Percentiles rank a stretch among this genome's conserved stretches.
Evolutionary conservation across 1,140 invertebrate species (phyloP).

Genomic region (Diorhabda elongata): DNA sequence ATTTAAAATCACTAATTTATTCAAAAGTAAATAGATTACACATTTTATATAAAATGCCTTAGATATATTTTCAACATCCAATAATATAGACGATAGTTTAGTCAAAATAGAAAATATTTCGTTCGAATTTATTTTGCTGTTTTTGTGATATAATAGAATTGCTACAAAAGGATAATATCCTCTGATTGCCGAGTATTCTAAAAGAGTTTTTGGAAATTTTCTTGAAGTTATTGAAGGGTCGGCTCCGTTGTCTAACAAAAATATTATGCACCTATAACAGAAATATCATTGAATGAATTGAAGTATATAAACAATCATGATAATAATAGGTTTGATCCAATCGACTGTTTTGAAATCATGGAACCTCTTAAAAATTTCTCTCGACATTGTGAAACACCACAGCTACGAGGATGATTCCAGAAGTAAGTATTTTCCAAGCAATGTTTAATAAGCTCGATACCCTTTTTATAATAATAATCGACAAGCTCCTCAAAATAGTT

Average conservation of each 20-base stretch:
- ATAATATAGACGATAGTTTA: not conserved
- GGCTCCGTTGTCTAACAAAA: conserved; percentile 29
- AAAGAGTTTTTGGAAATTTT: conserved; percentile 18
- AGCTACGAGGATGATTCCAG: too few relatives aligned
- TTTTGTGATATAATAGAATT: conserved; percentile 19
- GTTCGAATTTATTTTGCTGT: conserved; percentile 9
- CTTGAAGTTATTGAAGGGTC: conserved; percentile 9
- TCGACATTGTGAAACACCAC: too few relatives aligned
- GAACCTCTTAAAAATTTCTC: too few relatives aligned
- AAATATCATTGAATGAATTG: too few relatives aligned
- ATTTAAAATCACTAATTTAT: conserved; percentile 5
- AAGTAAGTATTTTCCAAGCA: too few relatives aligned
- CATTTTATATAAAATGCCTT: not conserved
- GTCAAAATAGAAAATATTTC: conserved; percentile 1
- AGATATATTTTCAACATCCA: not conserved
- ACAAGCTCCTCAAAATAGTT: too few relatives aligned
- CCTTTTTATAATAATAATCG: too few relatives aligned
- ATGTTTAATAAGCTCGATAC: too few relatives aligned
- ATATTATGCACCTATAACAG: conserved; percentile 23
- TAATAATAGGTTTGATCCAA: too few relatives aligned
- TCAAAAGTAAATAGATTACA: conserved; percentile 9
- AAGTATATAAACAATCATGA: too few relatives aligned
- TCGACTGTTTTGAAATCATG: too few relatives aligned
- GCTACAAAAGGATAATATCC: conserved; percentile 34
- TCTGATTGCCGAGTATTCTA: conserved; percentile 23